Evolutionary conservation across 2,888 invertebrate genomes (phyloP), one percentile per base, ranked within the genome.

Genomic region (Tuta absoluta): DNA sequence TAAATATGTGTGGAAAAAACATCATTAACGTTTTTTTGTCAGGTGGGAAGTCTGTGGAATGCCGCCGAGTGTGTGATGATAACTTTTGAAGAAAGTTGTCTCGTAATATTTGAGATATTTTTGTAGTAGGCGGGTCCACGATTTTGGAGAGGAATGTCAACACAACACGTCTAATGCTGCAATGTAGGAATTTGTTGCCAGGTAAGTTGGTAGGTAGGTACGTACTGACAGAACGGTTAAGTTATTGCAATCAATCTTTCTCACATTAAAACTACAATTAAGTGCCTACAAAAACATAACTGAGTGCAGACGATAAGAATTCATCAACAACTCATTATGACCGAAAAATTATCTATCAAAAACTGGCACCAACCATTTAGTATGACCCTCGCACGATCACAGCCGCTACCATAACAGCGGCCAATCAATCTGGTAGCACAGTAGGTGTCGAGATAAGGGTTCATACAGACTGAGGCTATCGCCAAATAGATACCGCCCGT

Each of bases 1-100:
- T 82, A 84, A 84, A 84, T 81, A 83, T 72, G 71, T 75, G 59
- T 68, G 66, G 68, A 75, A 57, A 63, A 65, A 65, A 65, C 41
- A 53, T 65, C 65, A 65, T 65, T 65, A 65, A 56, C 61, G 53
- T 37, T 59, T 53, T 28, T 64, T 64, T 64, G 38, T 24, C 21
- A 41, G 38, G 57, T 58, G 37, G 64, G 64, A 49, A 53, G 64
- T 57, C 37, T 45, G 12, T 33, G 61, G 61, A 65, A 65, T 65
- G 65, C 37, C 33, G 64, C 45, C 41, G 24, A 56, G 64, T 64
- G 37, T 61, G 41, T 45, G 45, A 28, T 61, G 33, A 19, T 24
- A 33, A 33, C 33, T 33, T 49, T 51, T 19, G 12, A 11, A 24
- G 28, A 48, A 21, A 21, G 38, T 59, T 17, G 59, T 21, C 21